phyloP scores from a whole-genome alignment of 2,888 invertebrate genomes.

The Stenoptilia bipunctidactyla region DNA sequence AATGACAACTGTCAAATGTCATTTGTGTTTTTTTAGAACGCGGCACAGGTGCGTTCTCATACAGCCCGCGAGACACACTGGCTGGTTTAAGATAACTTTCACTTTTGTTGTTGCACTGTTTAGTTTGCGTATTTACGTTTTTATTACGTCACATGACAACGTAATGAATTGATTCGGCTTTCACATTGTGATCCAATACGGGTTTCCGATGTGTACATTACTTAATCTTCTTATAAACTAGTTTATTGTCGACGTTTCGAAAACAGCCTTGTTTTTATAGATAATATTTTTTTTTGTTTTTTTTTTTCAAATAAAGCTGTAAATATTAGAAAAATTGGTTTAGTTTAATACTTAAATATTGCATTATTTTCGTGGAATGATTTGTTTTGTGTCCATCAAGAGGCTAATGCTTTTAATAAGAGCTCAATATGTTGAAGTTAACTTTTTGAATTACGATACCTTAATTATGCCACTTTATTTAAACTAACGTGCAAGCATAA shows the following conservation, averaged over 20 bases:
- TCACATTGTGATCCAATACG: conserved; percentile 15
- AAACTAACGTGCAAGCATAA: too few relatives aligned
- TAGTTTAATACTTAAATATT: too few relatives aligned
- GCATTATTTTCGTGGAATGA: too few relatives aligned
- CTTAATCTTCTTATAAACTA: conserved; percentile 10
- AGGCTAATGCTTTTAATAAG: too few relatives aligned
- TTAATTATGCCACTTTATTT: too few relatives aligned
- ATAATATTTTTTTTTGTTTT: conserved; percentile 8
- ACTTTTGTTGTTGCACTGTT: conserved; percentile 21
- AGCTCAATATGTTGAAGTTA: too few relatives aligned
- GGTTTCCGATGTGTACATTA: conserved; percentile 3
- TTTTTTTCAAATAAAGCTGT: too few relatives aligned
- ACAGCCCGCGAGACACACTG: conserved; percentile 22
- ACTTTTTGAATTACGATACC: too few relatives aligned
- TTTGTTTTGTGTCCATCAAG: too few relatives aligned
- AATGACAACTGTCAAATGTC: conserved; percentile 5
- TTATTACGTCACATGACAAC: conserved; percentile 23
- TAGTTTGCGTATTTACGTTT: conserved; percentile 7
- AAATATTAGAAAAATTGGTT: too few relatives aligned
- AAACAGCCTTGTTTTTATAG: conserved; percentile 1
- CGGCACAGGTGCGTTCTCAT: conserved; percentile 22
- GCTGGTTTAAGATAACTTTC: conserved; percentile 44
- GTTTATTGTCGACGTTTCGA: conserved; percentile 28
- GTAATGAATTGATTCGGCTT: conserved; percentile 12
- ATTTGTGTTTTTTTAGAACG: conserved; percentile 18